Base-by-base conservation (phyloP, 1,140 invertebrate species). In the Drosophila funebris region DNA sequence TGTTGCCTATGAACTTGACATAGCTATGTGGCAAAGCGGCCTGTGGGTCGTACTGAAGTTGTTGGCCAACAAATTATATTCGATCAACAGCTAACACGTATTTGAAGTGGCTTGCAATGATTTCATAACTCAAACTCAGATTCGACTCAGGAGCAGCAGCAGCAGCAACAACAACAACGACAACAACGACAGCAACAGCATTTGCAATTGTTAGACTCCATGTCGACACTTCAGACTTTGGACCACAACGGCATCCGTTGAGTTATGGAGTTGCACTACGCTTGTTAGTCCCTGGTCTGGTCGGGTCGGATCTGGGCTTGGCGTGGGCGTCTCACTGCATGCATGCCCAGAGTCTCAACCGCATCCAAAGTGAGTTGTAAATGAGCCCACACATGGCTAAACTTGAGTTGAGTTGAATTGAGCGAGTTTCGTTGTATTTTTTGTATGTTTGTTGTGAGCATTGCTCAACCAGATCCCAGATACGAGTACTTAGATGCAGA, bases 151-250 rank as follows among this genome's bases (percentile, higher is more conserved):
- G n/a, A 18, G 5, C 50, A 20, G 24, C 52, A 54, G 7, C 11
- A 54, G 0, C 33, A 27, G 14, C 14, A 29, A 4, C 39, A 44
- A 44, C 6, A 7, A 50, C 4, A 37, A 48, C 29, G 48, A 57
- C 8, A 24, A 22, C 14, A 24, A 67, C n/a, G n/a, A n/a, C n/a
- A n/a, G n/a, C n/a, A 50, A 52, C 74, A 82, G 63, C 80, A 63
- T 69, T 76, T 68, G 76, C 78, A 87, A 89, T 83, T 89, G 84
- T 76, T 72, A 88, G 83, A 87, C 83, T 78, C 69, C 75, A 79
- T 87, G 83, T 87, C 83, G 83, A 83, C 83, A 87, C 83, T 87
- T 87, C 60, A 85, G 64, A 66, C 27, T 27, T 33, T 44, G 18
- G 31, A 31, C 50, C 50, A 61, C 77, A 79, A 24, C 77, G 71